Percentiles rank a stretch among this genome's conserved stretches.
Conservation (phyloP, 2,797 vertebrate species). For the Sebastes trivittatus region DNA sequence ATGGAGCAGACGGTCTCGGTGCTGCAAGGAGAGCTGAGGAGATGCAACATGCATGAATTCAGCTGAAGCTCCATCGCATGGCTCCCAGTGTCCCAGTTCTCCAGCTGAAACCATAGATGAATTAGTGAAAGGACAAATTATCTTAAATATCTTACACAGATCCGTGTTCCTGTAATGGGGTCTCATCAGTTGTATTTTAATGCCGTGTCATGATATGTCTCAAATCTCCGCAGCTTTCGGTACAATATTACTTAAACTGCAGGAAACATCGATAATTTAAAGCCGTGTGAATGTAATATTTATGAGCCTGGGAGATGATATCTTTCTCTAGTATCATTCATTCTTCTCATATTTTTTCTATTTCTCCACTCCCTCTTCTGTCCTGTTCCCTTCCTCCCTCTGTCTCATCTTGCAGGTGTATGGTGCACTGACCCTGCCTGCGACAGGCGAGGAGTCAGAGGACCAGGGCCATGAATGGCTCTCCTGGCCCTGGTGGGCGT, state of each 20-base stretch:
- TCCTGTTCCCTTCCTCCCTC: not conserved
- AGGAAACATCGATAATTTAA: conserved; percentile 53
- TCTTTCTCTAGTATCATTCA: not conserved
- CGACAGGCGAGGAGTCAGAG: conserved; percentile 78
- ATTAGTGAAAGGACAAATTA: conserved; percentile 65
- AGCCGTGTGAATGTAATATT: conserved; percentile 45
- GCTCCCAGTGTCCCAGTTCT: conserved; percentile 37
- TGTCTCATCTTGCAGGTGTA: conserved; percentile 77
- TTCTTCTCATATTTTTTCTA: not conserved
- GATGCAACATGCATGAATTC: conserved; percentile 65
- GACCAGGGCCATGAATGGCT: conserved; percentile 81
- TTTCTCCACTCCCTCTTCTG: not conserved
- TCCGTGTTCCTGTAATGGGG: conserved; percentile 33
- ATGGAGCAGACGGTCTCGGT: conserved; percentile 63
- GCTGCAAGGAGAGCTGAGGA: conserved; percentile 46
- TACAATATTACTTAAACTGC: conserved; percentile 30
- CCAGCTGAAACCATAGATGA: conserved; percentile 37
- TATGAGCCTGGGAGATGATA: conserved; percentile 45
- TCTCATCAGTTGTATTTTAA: conserved; percentile 47
- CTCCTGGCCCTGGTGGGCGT: conserved; percentile 85
- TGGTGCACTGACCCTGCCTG: conserved; percentile 82
- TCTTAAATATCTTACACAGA: conserved; percentile 47
- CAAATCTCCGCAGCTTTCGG: conserved; percentile 24
- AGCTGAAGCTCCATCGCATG: conserved; percentile 27
- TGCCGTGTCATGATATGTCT: conserved; percentile 22